Conservation (phyloP, 1,140 invertebrate genomes). For the Cyclargus thomasi region DNA sequence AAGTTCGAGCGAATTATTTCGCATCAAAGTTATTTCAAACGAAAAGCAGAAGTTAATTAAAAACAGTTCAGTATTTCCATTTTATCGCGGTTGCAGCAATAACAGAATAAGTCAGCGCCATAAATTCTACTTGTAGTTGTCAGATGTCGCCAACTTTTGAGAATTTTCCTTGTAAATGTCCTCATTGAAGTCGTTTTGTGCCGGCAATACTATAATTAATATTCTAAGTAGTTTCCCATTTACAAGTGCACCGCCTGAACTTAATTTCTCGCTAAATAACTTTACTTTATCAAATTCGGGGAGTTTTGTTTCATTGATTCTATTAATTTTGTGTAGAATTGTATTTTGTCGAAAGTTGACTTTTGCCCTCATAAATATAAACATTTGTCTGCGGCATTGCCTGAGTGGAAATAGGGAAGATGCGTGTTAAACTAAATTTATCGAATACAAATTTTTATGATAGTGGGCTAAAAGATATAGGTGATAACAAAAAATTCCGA, state of each 20-base stretch:
- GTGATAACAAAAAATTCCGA: too few species aligned
- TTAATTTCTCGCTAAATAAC: conserved; percentile 6
- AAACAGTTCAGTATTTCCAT: conserved; percentile 34
- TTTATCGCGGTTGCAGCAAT: conserved; percentile 65
- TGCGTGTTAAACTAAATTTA: too few species aligned
- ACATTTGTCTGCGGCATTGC: too few species aligned
- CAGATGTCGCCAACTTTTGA: conserved; percentile 66
- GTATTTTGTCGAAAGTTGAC: too few species aligned
- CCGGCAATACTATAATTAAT: conserved; percentile 68
- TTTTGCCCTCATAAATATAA: too few species aligned
- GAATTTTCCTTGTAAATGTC: conserved; percentile 69
- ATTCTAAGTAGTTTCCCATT: conserved; percentile 28
- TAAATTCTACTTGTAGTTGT: conserved; percentile 70
- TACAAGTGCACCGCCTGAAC: conserved; percentile 5
- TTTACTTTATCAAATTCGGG: background rate
- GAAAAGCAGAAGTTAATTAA: conserved; percentile 21
- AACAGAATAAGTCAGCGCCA: conserved; percentile 63
- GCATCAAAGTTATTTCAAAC: conserved; percentile 14
- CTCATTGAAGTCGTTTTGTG: conserved; percentile 57
- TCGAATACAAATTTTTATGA: too few species aligned
- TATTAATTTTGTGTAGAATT: background rate
- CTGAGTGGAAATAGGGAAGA: too few species aligned
- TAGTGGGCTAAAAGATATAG: too few species aligned
- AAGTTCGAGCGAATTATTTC: background rate
- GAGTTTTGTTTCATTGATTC: background rate